Conservation (phyloP, 2,113 vertebrate species). For the Bungarus multicinctus region DNA sequence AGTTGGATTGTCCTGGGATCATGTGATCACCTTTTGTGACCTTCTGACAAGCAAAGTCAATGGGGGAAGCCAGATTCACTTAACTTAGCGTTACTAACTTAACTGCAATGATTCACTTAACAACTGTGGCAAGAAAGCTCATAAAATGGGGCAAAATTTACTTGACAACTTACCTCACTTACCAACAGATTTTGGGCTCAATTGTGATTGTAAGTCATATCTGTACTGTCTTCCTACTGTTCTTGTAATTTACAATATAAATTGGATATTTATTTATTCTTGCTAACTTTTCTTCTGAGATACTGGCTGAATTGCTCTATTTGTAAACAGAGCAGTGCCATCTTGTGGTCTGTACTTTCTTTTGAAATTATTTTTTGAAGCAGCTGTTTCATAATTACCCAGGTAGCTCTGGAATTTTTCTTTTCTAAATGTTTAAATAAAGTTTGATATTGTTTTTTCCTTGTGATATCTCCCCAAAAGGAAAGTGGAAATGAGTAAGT, state of each 20-base stretch:
- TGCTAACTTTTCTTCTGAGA: neutral
- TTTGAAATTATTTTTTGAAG: neutral
- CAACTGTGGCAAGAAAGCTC: neutral
- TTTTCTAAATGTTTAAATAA: neutral
- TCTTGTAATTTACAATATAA: neutral
- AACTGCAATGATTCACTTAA: neutral
- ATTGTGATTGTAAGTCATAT: neutral
- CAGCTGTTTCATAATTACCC: neutral
- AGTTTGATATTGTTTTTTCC: neutral
- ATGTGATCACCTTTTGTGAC: neutral
- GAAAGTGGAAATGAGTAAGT: neutral
- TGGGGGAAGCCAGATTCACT: neutral
- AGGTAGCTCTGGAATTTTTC: neutral
- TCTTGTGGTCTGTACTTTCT: neutral
- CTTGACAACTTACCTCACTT: neutral
- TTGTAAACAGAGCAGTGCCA: neutral
- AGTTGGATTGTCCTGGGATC: neutral
- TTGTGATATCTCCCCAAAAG: neutral
- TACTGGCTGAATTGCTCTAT: neutral
- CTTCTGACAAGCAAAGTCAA: neutral
- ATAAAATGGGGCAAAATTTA: neutral
- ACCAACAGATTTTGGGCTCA: neutral
- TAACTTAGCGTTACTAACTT: neutral
- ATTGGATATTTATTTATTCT: neutral
- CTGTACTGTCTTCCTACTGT: neutral